Conservation (phyloP, 2,797 vertebrate genomes). For the Tokudaia muenninki region DNA sequence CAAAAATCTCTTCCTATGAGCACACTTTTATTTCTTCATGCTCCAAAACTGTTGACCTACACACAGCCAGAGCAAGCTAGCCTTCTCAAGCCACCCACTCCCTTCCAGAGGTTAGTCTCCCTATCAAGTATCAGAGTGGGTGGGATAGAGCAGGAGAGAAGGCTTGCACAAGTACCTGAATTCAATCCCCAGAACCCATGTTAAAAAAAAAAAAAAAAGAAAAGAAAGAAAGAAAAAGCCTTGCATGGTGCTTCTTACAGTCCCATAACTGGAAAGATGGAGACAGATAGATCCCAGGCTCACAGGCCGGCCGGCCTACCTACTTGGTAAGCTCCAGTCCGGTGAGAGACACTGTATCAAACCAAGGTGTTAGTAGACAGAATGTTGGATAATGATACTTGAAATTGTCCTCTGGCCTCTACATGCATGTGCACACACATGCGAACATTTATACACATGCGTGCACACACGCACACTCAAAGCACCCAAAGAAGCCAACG, state of each 20-base stretch:
- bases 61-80: neutral
- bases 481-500: neutral
- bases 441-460: neutral
- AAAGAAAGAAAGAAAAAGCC: neutral
- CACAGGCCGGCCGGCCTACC: neutral
- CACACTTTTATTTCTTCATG: neutral
- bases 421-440: neutral
- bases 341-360: neutral
- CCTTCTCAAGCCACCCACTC: neutral
- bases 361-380: neutral
- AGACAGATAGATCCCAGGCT: neutral
- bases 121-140: accelerated
- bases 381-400: neutral
- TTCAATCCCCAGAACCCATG: neutral
- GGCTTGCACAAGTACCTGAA: neutral
- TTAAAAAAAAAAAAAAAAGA: neutral
- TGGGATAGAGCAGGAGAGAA: neutral
- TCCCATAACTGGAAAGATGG: neutral
- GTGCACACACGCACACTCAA: neutral
- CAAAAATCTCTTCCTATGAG: neutral
- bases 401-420: neutral
- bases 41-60: neutral
- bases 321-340: neutral
- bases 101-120: neutral
- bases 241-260: neutral